Evolutionary conservation across 2,888 invertebrate species (phyloP).

Genomic region (Serripes groenlandicus): DNA sequence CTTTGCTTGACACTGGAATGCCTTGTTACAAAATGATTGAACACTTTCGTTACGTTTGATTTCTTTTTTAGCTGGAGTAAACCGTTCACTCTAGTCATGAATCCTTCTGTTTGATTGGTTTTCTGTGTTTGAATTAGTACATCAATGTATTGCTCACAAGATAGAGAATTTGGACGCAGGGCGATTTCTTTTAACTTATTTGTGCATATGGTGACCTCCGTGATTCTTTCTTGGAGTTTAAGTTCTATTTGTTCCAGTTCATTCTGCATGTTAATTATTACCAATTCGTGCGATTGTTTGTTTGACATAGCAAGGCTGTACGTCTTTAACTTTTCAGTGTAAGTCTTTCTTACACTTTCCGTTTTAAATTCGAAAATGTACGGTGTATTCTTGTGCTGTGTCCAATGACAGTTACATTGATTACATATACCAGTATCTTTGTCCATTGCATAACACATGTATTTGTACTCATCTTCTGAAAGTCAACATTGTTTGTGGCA

Average conservation of each 20-base stretch:
- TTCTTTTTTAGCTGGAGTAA: slow-evolving; percentile 8
- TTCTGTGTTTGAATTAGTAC: slow-evolving; percentile 71
- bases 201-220: slow-evolving; percentile 29
- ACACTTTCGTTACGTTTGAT: background rate
- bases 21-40: background rate
- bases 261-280: slow-evolving; percentile 27
- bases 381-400: slow-evolving; percentile 40
- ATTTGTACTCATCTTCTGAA: slow-evolving; percentile 66
- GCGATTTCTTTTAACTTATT: slow-evolving; percentile 71
- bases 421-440: slow-evolving; percentile 21
- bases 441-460: slow-evolving; percentile 57
- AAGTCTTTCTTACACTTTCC: slow-evolving; percentile 50
- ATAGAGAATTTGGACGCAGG: slow-evolving; percentile 67
- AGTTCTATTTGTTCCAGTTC: slow-evolving; percentile 44
- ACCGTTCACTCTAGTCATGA: slow-evolving; percentile 29
- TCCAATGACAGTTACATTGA: slow-evolving; percentile 60
- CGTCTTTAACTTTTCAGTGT: slow-evolving; percentile 59
- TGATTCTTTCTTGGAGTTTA: slow-evolving; percentile 45
- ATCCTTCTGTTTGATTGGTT: slow-evolving; percentile 44
- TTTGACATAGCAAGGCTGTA: slow-evolving; percentile 59
- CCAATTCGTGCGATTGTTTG: slow-evolving; percentile 27
- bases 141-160: slow-evolving; percentile 71
- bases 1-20: no score
- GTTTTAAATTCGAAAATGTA: slow-evolving; percentile 21
- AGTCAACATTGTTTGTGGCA: slow-evolving; percentile 71